Evolutionary conservation across 2,797 vertebrate species (phyloP).

Genomic region (Parauchenoglanis ngamensis): DNA sequence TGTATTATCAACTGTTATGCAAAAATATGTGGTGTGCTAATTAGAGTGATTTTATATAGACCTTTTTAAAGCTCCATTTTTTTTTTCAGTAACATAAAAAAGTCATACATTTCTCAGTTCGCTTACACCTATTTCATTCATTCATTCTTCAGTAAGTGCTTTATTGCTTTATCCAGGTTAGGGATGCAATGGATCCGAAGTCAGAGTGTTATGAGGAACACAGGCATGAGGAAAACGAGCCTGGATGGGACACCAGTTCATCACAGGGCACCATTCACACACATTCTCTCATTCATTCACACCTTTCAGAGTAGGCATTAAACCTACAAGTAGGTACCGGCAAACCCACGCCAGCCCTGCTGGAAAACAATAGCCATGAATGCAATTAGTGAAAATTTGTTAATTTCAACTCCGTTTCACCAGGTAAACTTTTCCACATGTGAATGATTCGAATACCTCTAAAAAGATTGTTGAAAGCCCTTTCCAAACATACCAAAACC

Average conservation of each 20-base stretch:
- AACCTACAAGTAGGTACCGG: background rate
- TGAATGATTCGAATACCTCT: too few relatives aligned
- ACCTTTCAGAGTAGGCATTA: background rate
- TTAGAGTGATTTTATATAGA: background rate
- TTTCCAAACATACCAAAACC: too few relatives aligned
- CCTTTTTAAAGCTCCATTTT: background rate
- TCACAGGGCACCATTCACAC: background rate
- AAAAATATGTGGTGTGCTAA: background rate
- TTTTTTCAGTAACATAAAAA: background rate
- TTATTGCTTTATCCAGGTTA: background rate
- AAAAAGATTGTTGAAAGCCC: too few relatives aligned
- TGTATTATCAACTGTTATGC: background rate
- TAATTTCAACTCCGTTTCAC: too few relatives aligned
- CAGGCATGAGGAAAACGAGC: background rate
- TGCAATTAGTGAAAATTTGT: too few relatives aligned
- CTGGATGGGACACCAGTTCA: background rate
- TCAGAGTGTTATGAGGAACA: background rate
- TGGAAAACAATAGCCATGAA: too few relatives aligned
- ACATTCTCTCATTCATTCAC: background rate
- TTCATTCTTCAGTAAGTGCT: background rate
- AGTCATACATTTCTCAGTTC: background rate
- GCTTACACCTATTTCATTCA: background rate
- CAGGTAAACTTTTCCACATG: too few relatives aligned
- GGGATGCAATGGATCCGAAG: background rate
- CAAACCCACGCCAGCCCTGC: too few relatives aligned